Percentiles rank a stretch among this genome's conserved stretches.
phyloP scores from a whole-genome alignment of 2,888 invertebrate genomes.

The Epistrophe eligans region DNA sequence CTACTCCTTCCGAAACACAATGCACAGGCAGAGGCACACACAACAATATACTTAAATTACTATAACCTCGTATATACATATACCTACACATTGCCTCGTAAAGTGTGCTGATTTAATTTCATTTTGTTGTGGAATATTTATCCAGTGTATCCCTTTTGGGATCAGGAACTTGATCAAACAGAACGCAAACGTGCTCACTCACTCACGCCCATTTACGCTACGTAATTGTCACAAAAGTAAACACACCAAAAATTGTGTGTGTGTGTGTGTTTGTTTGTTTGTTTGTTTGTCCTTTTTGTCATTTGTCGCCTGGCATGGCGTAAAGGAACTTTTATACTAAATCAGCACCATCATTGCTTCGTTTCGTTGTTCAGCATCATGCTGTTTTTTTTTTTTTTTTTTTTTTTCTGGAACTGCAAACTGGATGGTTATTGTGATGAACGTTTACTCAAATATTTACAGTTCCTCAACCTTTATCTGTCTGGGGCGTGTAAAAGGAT shows the following conservation, averaged over 20 bases:
- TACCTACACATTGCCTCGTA: conserved; percentile 3
- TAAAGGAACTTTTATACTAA: conserved; percentile 22
- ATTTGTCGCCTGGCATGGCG: conserved; percentile 55
- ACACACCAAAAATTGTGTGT: conserved; percentile 51
- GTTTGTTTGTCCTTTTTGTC: conserved; percentile 70
- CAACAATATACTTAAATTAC: not conserved
- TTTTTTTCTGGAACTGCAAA: not conserved
- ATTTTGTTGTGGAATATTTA: conserved; percentile 64
- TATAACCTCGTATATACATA: not conserved
- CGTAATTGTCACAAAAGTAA: conserved; percentile 74
- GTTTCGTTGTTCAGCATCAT: not conserved
- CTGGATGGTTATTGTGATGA: conserved; percentile 41
- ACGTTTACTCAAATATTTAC: conserved; percentile 62
- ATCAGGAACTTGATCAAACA: conserved; percentile 73
- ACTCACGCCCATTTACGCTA: conserved; percentile 69
- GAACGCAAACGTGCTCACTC: conserved; percentile 69
- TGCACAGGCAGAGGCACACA: not conserved
- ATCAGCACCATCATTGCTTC: not conserved
- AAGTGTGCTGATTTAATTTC: conserved; percentile 73
- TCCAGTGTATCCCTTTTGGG: conserved; percentile 70
- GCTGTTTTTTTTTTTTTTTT: not conserved
- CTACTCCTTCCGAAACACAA: not conserved
- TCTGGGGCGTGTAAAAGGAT: conserved; percentile 37
- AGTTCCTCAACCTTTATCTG: conserved; percentile 36
- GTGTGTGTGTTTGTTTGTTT: not conserved